Base-by-base conservation (phyloP, 2,888 invertebrate species). In the Patella pellucida region DNA sequence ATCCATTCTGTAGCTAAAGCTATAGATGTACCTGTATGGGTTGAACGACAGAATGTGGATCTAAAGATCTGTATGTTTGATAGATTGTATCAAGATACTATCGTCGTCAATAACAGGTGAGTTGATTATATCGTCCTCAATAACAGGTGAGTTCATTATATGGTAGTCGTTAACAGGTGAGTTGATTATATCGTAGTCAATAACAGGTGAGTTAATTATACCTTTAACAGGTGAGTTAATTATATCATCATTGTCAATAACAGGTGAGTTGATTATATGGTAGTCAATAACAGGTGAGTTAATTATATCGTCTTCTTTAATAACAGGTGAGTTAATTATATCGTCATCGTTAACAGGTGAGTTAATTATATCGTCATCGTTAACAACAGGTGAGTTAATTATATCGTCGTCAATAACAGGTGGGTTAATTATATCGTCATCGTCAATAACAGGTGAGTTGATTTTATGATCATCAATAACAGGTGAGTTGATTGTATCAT, bases 1-100 rank as follows among this genome's bases (percentile, higher is more conserved):
- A 79, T 90, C 4, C 76, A 83, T 68, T 84, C 86, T 2, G 67
- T 86, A 23, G 91, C 86, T 56, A 85, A 84, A 78, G 90, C 91
- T 15, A 87, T 90, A 52, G 91, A 91, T 81, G 90, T 91, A 0
- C 91, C 91, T 2, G 90, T 91, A 15, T 91, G 90, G 89, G 87
- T 91, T 51, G 88, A 89, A 79, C 84, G 89, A 80, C 85, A 88
- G 74, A 86, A 85, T 5, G 85, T 91, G 7, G 90, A 91, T 76
- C 81, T 91, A 62, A 88, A 89, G 81, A 91, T 91, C 82, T 91
- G 91, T 78, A 89, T 89, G 88, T 87, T 85, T 71, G 90, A 91
- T 81, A 80, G 91, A 11, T 88, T 91, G 12, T 91, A 89, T 78
- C 91, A 91, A 80, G 91, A 91, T 78, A 90, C 90, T n/a, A 85